Conservation (phyloP, 2,113 vertebrate genomes). For the Circaetus cinerascens region DNA sequence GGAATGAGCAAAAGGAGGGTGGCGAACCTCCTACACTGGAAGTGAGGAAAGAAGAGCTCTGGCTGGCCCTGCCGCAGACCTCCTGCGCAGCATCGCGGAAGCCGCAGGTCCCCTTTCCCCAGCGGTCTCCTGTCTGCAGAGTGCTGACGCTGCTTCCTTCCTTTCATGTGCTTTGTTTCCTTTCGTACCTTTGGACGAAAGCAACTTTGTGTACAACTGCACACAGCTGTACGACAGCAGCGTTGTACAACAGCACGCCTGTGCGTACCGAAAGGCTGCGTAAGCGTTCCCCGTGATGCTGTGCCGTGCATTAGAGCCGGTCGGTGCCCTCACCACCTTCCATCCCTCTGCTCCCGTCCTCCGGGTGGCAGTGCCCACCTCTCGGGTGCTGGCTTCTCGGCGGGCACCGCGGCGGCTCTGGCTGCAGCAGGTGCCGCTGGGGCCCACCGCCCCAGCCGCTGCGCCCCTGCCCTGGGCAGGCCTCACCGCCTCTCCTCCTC, state of each 20-base stretch:
- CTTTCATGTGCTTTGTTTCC: neutral
- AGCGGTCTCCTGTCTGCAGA: neutral
- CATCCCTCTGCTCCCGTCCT: neutral
- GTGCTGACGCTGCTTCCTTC: neutral
- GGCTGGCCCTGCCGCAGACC: neutral
- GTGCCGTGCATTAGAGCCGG: accelerated
- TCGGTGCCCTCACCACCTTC: neutral
- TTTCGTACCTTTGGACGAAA: neutral
- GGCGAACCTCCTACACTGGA: neutral
- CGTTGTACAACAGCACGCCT: neutral
- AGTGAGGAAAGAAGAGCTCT: neutral
- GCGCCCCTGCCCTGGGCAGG: neutral
- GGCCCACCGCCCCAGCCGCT: too few relatives aligned
- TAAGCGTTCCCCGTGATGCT: accelerated
- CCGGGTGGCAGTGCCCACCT: neutral
- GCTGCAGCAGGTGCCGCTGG: neutral
- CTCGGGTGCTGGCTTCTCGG: neutral
- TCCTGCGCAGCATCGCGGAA: neutral
- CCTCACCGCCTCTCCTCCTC: neutral
- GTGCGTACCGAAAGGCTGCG: accelerated
- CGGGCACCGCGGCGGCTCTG: neutral
- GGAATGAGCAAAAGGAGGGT: neutral
- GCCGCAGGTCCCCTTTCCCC: neutral
- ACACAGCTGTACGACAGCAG: neutral
- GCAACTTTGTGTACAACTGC: neutral